These are phyloP conservation scores for Tetranychus piercei DNA, from an alignment of 2,888 invertebrate genomes.

Conservation along the genomic window DNA sequence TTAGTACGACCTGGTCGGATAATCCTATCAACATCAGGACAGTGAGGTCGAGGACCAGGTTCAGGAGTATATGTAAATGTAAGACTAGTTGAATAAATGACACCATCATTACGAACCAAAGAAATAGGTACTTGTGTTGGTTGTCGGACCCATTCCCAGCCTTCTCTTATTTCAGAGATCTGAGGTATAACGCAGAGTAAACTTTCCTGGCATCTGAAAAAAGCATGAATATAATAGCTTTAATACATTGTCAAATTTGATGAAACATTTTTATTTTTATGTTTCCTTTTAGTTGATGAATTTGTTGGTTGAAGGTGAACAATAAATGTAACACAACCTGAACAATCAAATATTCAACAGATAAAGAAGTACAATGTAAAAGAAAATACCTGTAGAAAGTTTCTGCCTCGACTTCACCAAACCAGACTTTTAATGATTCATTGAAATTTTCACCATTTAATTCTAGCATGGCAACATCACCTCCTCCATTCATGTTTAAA, in stretches of 20 bases:
- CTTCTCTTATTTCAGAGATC: constrained; percentile 82
- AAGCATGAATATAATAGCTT: too few species aligned
- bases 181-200: constrained; percentile 95
- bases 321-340: neutral
- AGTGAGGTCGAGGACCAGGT: constrained; percentile 57
- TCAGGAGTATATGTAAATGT: constrained; percentile 97
- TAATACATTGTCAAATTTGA: neutral
- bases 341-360: neutral
- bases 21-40: constrained; percentile 46
- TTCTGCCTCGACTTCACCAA: constrained; percentile 94
- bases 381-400: constrained; percentile 33
- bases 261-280: too few species aligned
- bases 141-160: constrained; percentile 83
- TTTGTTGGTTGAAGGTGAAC: neutral
- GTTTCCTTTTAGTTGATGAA: too few species aligned
- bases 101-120: constrained; percentile 85
- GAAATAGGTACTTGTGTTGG: constrained; percentile 77
- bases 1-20: constrained; percentile 23
- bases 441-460: constrained; percentile 90
- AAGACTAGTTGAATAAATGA: constrained; percentile 91
- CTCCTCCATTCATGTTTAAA: constrained; percentile 68
- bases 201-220: constrained; percentile 56
- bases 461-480: constrained; percentile 93
- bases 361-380: neutral
- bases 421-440: constrained; percentile 72